Conservation (phyloP, 1,140 invertebrate genomes). For the Anastrepha ludens region DNA sequence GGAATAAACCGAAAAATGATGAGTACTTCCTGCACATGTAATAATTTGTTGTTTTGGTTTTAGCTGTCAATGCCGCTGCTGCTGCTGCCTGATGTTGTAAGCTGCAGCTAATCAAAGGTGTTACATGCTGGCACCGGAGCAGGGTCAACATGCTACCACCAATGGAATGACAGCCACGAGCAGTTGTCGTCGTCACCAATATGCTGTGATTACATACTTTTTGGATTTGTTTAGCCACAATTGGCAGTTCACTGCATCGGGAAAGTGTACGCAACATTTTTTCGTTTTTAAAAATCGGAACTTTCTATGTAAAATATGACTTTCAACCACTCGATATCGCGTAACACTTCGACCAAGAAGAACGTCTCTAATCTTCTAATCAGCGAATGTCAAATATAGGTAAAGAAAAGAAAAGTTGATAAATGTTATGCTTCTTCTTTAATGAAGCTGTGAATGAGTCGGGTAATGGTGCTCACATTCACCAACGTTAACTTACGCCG, state of each 20-base stretch:
- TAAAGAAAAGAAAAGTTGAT: not conserved
- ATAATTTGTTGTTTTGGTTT: slow-evolving; percentile 10
- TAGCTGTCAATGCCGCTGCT: slow-evolving; percentile 49
- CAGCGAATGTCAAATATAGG: not conserved
- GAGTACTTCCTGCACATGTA: slow-evolving; percentile 64
- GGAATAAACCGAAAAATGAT: slow-evolving; percentile 74
- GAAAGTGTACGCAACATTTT: slow-evolving; percentile 71
- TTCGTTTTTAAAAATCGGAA: slow-evolving; percentile 31
- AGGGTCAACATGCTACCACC: slow-evolving; percentile 23
- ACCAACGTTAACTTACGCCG: no score
- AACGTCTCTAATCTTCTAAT: not conserved
- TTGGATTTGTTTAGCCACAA: slow-evolving; percentile 72
- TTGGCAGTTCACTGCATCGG: slow-evolving; percentile 70
- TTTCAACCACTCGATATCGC: slow-evolving; percentile 43
- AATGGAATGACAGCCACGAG: slow-evolving; percentile 42
- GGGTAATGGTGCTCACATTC: no score
- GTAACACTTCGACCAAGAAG: slow-evolving; percentile 40
- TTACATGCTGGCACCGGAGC: not conserved
- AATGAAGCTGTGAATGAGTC: not conserved
- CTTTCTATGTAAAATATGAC: slow-evolving; percentile 26
- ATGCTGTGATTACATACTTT: slow-evolving; percentile 68
- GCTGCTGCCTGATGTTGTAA: slow-evolving; percentile 59
- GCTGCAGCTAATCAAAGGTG: slow-evolving; percentile 55
- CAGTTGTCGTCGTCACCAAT: slow-evolving; percentile 49
- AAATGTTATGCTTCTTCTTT: not conserved